Percentiles rank a stretch among this genome's conserved stretches.
These are phyloP conservation scores for Ailuropoda melanoleuca DNA, from an alignment of 2,113 vertebrate species.

Conservation along the genomic window DNA sequence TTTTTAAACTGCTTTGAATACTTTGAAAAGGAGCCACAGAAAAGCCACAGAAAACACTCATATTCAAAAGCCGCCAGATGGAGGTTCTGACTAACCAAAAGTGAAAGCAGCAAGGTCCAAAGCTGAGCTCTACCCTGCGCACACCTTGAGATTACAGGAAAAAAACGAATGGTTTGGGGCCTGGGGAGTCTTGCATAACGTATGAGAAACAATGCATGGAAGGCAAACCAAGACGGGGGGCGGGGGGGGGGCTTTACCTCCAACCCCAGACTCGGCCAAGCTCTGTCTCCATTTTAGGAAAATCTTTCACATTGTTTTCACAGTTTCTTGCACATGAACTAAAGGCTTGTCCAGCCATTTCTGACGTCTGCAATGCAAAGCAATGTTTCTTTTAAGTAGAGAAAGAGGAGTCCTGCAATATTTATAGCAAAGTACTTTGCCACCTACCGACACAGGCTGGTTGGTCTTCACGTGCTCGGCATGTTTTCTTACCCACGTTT, in stretches of 20 bases:
- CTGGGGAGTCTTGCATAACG: background rate
- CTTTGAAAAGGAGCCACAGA: slow-evolving; percentile 63
- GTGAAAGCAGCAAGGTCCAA: slow-evolving; percentile 39
- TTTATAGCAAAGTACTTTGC: slow-evolving; percentile 33
- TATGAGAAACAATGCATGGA: background rate
- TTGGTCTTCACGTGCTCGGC: background rate
- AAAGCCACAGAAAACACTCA: slow-evolving; percentile 56
- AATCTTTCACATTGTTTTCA: background rate
- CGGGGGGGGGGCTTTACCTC: background rate
- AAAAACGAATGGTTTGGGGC: background rate
- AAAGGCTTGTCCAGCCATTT: background rate
- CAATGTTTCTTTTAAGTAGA: background rate
- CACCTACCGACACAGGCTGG: background rate
- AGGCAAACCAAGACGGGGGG: background rate
- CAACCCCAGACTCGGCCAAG: background rate
- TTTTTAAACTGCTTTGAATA: slow-evolving; percentile 67
- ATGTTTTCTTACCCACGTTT: background rate
- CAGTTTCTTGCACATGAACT: background rate
- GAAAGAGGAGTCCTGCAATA: background rate
- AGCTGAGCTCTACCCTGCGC: background rate
- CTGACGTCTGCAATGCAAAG: slow-evolving; percentile 36
- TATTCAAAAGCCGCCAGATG: background rate
- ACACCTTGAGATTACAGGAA: background rate
- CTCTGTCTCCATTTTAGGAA: slow-evolving; percentile 12
- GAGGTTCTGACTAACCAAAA: slow-evolving; percentile 58